Evolutionary conservation across 2,113 vertebrate species (phyloP).

Genomic region (Herpailurus yagouaroundi): DNA sequence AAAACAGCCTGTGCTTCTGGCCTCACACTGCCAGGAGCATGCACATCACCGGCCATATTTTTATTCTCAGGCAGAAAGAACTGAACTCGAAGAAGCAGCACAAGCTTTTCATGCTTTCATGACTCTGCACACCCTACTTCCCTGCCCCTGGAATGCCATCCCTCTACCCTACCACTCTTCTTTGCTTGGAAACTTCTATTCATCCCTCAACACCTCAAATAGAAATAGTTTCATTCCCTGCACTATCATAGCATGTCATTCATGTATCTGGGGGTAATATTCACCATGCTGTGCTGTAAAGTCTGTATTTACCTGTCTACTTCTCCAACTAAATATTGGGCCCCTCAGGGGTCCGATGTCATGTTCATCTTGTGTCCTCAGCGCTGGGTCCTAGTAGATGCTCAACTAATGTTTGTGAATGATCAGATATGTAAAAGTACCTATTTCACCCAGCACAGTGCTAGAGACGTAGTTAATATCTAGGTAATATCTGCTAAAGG

Average conservation of each 20-base stretch:
- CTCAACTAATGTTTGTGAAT: constrained; percentile 25
- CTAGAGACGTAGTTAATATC: not conserved
- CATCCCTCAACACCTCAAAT: constrained; percentile 5
- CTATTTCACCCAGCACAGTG: not conserved
- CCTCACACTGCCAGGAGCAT: not conserved
- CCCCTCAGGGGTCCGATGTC: not conserved
- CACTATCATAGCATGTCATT: constrained; percentile 31
- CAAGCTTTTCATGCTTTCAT: not conserved
- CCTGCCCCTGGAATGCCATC: not conserved
- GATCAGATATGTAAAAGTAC: not conserved
- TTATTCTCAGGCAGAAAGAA: constrained; percentile 6
- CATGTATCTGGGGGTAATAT: not conserved
- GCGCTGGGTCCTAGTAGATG: not conserved
- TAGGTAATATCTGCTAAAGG: not conserved
- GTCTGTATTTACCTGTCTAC: constrained; percentile 36
- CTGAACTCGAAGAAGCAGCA: not conserved
- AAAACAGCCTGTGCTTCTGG: not conserved
- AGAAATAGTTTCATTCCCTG: constrained; percentile 19
- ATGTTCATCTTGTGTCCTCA: not conserved
- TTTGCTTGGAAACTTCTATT: constrained; percentile 40
- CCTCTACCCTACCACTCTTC: not conserved
- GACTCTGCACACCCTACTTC: constrained; percentile 1
- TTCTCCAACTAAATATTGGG: not conserved
- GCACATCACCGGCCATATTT: not conserved
- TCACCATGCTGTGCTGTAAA: constrained; percentile 23